Conservation (phyloP, 2,888 invertebrate genomes). For the Dynastes tityus region DNA sequence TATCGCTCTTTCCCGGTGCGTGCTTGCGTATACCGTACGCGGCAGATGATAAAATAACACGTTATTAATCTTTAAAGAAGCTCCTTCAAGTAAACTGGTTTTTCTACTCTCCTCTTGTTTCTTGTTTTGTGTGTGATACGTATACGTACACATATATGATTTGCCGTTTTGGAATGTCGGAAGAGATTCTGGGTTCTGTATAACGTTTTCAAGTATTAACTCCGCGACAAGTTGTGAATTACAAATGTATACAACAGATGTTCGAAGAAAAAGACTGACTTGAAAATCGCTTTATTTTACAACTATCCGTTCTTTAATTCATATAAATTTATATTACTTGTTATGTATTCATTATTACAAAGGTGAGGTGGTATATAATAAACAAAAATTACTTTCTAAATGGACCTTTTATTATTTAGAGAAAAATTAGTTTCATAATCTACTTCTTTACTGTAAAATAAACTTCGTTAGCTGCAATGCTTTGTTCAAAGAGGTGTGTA, state of each 20-base stretch:
- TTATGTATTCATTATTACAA: too few relatives aligned
- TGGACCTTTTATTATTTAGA: neutral
- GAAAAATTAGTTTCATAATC: neutral
- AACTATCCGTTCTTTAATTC: neutral
- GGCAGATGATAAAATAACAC: conserved; percentile 44
- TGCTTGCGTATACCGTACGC: conserved; percentile 29
- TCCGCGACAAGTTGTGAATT: conserved; percentile 9
- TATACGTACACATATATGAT: conserved; percentile 19
- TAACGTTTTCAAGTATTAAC: neutral
- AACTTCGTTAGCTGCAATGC: too few relatives aligned
- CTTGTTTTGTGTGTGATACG: conserved; percentile 25
- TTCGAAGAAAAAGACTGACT: conserved; percentile 1
- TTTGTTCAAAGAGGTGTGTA: too few relatives aligned
- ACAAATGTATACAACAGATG: conserved; percentile 18
- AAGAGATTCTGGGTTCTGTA: conserved; percentile 20
- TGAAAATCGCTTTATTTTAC: neutral
- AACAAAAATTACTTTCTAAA: too few relatives aligned
- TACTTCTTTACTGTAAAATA: too few relatives aligned
- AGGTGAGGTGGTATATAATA: too few relatives aligned
- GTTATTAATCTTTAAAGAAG: conserved; percentile 45
- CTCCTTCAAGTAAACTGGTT: conserved; percentile 42
- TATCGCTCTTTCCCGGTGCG: conserved; percentile 11
- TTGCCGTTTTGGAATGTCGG: conserved; percentile 33
- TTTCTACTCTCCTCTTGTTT: conserved; percentile 37
- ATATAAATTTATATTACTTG: neutral